phyloP scores from a whole-genome alignment of 2,888 invertebrate species.

The Mimas tiliae region DNA sequence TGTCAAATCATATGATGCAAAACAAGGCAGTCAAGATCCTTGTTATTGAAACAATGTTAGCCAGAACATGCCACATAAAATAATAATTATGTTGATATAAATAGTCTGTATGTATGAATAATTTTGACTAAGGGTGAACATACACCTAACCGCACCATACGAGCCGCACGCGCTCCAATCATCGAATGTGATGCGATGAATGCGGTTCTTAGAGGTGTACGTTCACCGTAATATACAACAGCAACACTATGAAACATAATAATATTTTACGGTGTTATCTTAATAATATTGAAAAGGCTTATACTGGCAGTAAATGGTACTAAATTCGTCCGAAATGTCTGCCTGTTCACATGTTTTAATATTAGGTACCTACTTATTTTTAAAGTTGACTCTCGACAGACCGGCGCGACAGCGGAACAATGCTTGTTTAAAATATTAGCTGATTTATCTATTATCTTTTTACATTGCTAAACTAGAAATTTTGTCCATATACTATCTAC shows the following conservation, averaged over 20 bases:
- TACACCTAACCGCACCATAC: no score
- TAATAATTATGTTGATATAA: neutral
- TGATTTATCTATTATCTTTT: constrained; percentile 6
- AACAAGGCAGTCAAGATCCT: neutral
- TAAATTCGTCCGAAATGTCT: constrained; percentile 36
- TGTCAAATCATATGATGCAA: neutral
- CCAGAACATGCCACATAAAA: constrained; percentile 15
- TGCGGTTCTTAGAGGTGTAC: no score
- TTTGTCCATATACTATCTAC: constrained; percentile 66
- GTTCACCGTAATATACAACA: neutral
- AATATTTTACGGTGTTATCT: neutral
- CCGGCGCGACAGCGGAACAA: constrained; percentile 28
- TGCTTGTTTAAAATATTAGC: neutral
- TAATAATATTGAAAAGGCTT: constrained; percentile 48
- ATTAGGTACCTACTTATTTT: constrained; percentile 33
- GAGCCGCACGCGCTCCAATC: no score
- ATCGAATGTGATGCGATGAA: no score
- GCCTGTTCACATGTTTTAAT: constrained; percentile 33
- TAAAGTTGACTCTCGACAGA: neutral
- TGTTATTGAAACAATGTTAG: neutral
- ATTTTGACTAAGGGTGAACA: neutral
- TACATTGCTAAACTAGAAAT: constrained; percentile 49
- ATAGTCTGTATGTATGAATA: neutral
- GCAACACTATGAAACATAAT: neutral
- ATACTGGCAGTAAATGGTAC: constrained; percentile 55